phyloP scores from a whole-genome alignment of 2,113 vertebrate species.

The Lota lota region DNA sequence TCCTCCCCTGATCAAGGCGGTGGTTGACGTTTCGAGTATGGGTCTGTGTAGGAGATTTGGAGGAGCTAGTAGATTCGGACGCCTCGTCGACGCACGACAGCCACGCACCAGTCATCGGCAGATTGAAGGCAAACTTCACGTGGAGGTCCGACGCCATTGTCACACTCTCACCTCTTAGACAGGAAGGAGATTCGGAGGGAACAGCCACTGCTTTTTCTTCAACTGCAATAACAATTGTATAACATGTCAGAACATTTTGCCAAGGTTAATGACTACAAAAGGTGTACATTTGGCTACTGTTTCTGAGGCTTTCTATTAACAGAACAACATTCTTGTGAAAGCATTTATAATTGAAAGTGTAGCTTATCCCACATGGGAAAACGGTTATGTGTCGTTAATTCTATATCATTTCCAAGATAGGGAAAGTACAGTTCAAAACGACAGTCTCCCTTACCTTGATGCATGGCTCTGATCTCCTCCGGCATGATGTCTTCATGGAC shows the following conservation, averaged over 20 bases:
- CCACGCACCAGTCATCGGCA: constrained; percentile 9
- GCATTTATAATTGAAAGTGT: not conserved
- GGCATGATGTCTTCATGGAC: not conserved
- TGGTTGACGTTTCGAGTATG: constrained; percentile 21
- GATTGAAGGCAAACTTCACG: not conserved
- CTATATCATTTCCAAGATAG: not conserved
- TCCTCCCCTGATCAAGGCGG: constrained; percentile 55
- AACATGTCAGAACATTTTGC: not conserved
- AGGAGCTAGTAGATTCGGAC: constrained; percentile 78
- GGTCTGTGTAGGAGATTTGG: constrained; percentile 58
- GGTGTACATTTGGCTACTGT: too few relatives aligned
- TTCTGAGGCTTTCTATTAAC: too few relatives aligned
- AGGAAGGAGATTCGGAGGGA: not conserved
- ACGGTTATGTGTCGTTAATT: too few relatives aligned
- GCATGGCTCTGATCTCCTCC: not conserved
- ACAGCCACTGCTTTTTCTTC: not conserved
- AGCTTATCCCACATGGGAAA: too few relatives aligned
- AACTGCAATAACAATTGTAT: constrained; percentile 12
- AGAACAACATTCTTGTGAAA: not conserved
- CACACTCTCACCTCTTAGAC: not conserved
- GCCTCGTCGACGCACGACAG: constrained; percentile 75
- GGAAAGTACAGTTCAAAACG: not conserved
- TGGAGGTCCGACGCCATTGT: constrained; percentile 17
- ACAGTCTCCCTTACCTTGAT: constrained; percentile 26
- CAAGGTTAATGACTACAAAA: too few relatives aligned